These are phyloP conservation scores for Drosophila paracracens DNA, from an alignment of 2,888 invertebrate species.

Conservation along the genomic window DNA sequence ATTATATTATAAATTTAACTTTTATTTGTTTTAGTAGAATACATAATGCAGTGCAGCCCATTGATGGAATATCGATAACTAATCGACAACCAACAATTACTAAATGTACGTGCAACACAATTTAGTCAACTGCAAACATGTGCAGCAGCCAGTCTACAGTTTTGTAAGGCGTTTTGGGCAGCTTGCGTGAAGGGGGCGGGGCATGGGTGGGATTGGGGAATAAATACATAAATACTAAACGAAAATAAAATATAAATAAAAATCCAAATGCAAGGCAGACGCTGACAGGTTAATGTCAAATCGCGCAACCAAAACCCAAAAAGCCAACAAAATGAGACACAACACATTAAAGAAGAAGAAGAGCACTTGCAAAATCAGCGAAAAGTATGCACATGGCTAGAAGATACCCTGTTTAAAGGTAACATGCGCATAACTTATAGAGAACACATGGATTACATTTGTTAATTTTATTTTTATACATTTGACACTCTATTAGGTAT, in stretches of 20 bases:
- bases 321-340: constrained; percentile 46
- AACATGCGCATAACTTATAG: not conserved
- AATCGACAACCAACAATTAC: not conserved
- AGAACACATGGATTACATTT: not conserved
- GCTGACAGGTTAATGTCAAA: constrained; percentile 77
- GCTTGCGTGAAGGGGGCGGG: not conserved
- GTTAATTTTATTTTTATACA: not conserved
- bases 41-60: not conserved
- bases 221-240: constrained; percentile 42
- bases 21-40: not conserved
- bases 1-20: no score
- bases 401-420: constrained; percentile 6
- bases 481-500: not conserved
- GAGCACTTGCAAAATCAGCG: not conserved
- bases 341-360: constrained; percentile 24
- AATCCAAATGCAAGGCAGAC: constrained; percentile 55
- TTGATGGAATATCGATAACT: constrained; percentile 7
- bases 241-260: constrained; percentile 18
- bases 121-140: constrained; percentile 14
- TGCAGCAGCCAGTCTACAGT: not conserved
- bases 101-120: constrained; percentile 2
- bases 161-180: not conserved
- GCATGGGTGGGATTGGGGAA: not conserved
- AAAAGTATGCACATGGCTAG: not conserved
- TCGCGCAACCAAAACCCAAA: constrained; percentile 60